These are phyloP conservation scores for Epinephelus fuscoguttatus DNA, from an alignment of 2,113 vertebrate genomes.

Conservation along the genomic window DNA sequence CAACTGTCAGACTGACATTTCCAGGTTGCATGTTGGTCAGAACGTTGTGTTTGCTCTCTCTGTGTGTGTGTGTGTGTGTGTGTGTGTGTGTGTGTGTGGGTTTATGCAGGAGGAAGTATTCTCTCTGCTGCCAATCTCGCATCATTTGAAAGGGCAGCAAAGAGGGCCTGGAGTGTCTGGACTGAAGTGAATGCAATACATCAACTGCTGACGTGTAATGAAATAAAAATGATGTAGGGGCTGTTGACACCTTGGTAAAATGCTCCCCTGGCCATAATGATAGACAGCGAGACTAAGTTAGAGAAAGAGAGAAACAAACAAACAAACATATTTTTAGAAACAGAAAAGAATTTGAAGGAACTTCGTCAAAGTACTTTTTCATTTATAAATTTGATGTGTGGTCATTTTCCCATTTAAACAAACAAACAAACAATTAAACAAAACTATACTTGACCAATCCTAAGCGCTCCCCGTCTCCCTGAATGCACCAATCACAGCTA, in stretches of 20 bases:
- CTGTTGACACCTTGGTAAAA: constrained; percentile 54
- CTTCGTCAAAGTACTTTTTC: too few relatives aligned
- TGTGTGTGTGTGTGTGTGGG: not conserved
- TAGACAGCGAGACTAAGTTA: constrained; percentile 28
- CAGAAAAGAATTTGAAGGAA: not conserved
- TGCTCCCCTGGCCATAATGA: constrained; percentile 39
- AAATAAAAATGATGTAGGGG: constrained; percentile 64
- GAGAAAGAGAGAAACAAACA: not conserved
- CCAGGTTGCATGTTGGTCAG: constrained; percentile 20
- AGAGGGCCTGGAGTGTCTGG: constrained; percentile 50
- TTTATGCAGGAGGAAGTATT: not conserved
- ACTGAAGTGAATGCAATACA: constrained; percentile 61
- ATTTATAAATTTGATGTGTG: too few relatives aligned
- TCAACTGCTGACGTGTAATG: constrained; percentile 53
- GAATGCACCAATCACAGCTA: not conserved
- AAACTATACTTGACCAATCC: too few relatives aligned
- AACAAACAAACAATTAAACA: too few relatives aligned
- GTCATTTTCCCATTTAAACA: too few relatives aligned
- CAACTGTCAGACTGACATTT: constrained; percentile 35
- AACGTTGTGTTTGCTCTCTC: constrained; percentile 27
- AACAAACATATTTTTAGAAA: constrained; percentile 1
- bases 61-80: not conserved
- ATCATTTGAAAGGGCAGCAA: constrained; percentile 57
- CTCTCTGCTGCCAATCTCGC: constrained; percentile 48
- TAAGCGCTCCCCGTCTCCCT: too few relatives aligned